Percentiles rank a stretch among this genome's conserved stretches.
Evolutionary conservation across 2,113 vertebrate species (phyloP).

Genomic region (Onychostoma macrolepis): DNA sequence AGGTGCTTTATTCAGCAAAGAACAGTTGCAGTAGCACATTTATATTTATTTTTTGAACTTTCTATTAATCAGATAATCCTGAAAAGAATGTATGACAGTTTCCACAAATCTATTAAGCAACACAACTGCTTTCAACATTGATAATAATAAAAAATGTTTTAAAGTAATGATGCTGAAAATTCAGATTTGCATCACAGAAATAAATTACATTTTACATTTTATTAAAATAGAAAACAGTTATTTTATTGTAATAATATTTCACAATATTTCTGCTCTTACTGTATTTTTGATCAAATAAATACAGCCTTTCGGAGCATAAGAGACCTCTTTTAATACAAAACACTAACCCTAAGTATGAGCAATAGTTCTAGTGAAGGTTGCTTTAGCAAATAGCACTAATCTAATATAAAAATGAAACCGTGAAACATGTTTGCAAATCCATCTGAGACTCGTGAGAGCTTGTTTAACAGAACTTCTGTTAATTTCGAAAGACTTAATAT

Average conservation of each 20-base stretch:
- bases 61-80: background rate
- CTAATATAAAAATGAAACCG: background rate
- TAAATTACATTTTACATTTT: background rate
- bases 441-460: conserved; percentile 24
- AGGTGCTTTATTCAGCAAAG: too few species aligned
- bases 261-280: background rate
- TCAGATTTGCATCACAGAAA: background rate
- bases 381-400: background rate
- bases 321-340: too few species aligned
- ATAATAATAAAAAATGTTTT: background rate
- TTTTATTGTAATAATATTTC: background rate
- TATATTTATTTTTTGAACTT: too few species aligned
- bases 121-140: background rate
- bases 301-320: background rate
- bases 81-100: background rate
- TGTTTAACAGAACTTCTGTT: conserved; percentile 53
- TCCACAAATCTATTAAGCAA: background rate
- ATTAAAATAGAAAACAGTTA: background rate
- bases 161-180: background rate
- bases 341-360: background rate
- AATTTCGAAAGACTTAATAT: conserved; percentile 50
- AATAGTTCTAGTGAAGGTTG: background rate
- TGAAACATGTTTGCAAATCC: conserved; percentile 21
- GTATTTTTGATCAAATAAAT: background rate
- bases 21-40: too few species aligned